Conservation (phyloP, 92 coral and sea anemone genomes). For the Paragorgia papillata region DNA sequence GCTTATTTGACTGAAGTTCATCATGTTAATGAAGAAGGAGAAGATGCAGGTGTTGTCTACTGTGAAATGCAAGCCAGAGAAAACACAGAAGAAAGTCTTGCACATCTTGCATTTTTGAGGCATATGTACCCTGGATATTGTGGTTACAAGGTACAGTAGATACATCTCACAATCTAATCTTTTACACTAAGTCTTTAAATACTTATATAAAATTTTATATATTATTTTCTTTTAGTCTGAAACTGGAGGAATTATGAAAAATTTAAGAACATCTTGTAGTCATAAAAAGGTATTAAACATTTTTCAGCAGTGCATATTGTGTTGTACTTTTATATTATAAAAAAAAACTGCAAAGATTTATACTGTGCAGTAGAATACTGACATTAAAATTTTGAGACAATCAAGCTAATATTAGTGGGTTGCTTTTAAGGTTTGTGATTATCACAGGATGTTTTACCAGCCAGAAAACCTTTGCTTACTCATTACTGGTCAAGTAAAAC, state of each 20-base stretch:
- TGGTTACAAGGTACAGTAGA: slow-evolving; percentile 75
- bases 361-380: too few species aligned
- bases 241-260: slow-evolving; percentile 98
- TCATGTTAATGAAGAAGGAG: slow-evolving; percentile 93
- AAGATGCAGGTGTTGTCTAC: slow-evolving; percentile 95
- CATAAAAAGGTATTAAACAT: slow-evolving; percentile 69
- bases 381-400: too few species aligned
- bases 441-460: slow-evolving; percentile 81
- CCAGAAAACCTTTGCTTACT: slow-evolving; percentile 88
- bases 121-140: slow-evolving; percentile 91
- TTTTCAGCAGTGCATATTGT: too few species aligned
- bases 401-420: not conserved
- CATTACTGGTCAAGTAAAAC: slow-evolving; percentile 94
- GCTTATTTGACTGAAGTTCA: slow-evolving; percentile 94
- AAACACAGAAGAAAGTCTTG: slow-evolving; percentile 74
- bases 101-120: slow-evolving; percentile 74
- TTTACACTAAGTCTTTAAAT: not conserved
- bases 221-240: slow-evolving; percentile 71
- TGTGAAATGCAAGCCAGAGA: slow-evolving; percentile 99
- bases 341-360: too few species aligned
- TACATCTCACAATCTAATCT: not conserved
- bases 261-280: slow-evolving; percentile 82
- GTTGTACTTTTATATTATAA: too few species aligned
- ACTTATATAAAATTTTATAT: not conserved
- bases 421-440: slow-evolving; percentile 74